Percentiles rank a stretch among this genome's conserved stretches.
These are phyloP conservation scores for Dichetophora obliterata DNA, from an alignment of 2,888 invertebrate species.

Conservation along the genomic window DNA sequence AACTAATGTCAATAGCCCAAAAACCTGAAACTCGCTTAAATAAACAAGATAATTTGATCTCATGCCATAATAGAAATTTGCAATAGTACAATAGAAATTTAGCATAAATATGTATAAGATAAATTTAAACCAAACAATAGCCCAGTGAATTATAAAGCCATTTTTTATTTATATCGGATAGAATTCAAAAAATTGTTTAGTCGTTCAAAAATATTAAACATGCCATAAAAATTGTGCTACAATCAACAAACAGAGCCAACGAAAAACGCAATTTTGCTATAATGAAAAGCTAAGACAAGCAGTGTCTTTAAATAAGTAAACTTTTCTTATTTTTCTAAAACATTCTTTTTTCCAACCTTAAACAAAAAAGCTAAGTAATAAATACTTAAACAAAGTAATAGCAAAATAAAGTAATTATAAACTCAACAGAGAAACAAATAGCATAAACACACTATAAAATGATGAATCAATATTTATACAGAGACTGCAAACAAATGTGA, in stretches of 20 bases:
- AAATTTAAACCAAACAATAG: conserved; percentile 56
- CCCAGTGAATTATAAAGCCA: conserved; percentile 55
- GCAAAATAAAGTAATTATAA: conserved; percentile 41
- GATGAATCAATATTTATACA: conserved; percentile 63
- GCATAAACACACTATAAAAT: conserved; percentile 45
- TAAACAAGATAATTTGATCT: conserved; percentile 34
- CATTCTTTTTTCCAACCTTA: conserved; percentile 34
- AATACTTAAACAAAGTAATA: conserved; percentile 42
- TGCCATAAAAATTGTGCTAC: conserved; percentile 36
- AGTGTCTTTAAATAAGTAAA: conserved; percentile 13
- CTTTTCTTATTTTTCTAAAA: conserved; percentile 19
- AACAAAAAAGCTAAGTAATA: conserved; percentile 39
- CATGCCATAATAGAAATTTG: conserved; percentile 27
- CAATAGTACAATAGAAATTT: conserved; percentile 40
- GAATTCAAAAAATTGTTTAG: conserved; percentile 51
- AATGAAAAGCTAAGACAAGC: conserved; percentile 45
- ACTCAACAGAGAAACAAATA: conserved; percentile 36
- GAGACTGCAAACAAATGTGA: conserved; percentile 71
- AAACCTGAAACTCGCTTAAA: conserved; percentile 30
- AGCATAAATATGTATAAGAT: conserved; percentile 8
- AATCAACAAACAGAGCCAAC: conserved; percentile 59
- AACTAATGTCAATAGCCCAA: neutral
- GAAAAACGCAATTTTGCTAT: conserved; percentile 66
- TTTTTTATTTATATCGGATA: conserved; percentile 48
- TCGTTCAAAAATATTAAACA: conserved; percentile 51